Base-by-base conservation (phyloP, 2,113 vertebrate species). In the Myiagra hebetior region DNA sequence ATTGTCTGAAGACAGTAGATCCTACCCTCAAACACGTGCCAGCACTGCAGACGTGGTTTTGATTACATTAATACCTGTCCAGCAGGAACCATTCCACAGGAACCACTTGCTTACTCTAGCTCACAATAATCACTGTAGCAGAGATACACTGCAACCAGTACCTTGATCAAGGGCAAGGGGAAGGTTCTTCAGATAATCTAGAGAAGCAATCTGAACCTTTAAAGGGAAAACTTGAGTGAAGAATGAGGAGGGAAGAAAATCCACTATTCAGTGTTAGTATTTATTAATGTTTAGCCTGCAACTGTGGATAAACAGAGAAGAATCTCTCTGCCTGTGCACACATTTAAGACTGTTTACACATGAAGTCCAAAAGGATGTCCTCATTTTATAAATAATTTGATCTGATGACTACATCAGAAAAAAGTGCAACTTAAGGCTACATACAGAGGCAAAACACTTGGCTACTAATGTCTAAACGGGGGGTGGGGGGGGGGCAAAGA, bases 351-450 rank as follows among this genome's bases (percentile, higher is more conserved):
- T 84, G 76, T 75, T 96, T 94, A 96, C 28, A 85, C 23, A 55
- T 41, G 26, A 49, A 79, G 49, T 87, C 76, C 95, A 92, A 97
- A 96, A 95, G 85, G 81, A 97, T 65, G 79, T 87, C 56, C 49
- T 87, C 76, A 56, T 86, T 96, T 97, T 97, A 97, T 97, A 97
- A 97, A 96, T 63, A 97, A 83, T 75, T 62, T 90, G 89, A 95
- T 94, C 89, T 60, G 79, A 84, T 76, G 87, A 90, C 65, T 53
- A 24, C 49, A 87, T 72, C 59, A 72, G 70, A 72, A 95, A 84
- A 50, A 89, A 89, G 88, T 53, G n/a, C 56, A 86, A 76, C 49
- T 92, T 56, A 81, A 63, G 72, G 65, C 90, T 84, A 37, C 30
- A 59, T 44, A 80, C 27, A 79, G 67, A 94, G 85, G 93, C 70